Conservation (phyloP, 2,888 invertebrate genomes). For the Drosophila maculinotata region DNA sequence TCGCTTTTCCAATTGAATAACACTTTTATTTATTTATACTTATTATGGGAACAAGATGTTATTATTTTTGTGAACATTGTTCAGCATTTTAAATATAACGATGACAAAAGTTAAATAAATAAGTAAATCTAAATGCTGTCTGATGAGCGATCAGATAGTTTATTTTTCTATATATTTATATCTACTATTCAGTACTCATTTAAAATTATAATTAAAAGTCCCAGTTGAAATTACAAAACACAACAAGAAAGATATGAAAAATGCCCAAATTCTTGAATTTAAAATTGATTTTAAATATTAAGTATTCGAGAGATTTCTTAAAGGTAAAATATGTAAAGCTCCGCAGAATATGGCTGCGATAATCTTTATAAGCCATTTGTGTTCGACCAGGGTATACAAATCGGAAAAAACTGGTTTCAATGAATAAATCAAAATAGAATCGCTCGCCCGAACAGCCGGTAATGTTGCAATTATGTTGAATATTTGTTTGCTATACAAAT, state of each 20-base stretch:
- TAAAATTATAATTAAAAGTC: no score
- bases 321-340: no score
- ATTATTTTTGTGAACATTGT: neutral
- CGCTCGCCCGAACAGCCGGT: slow-evolving; percentile 30
- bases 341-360: neutral
- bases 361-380: neutral
- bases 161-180: no score
- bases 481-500: slow-evolving; percentile 40
- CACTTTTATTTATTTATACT: slow-evolving; percentile 14
- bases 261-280: no score
- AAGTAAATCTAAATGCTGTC: no score
- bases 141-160: no score
- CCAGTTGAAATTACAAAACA: no score
- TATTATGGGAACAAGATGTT: slow-evolving; percentile 7
- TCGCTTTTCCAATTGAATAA: slow-evolving; percentile 25
- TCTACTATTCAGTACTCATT: no score
- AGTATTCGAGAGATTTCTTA: neutral
- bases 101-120: neutral
- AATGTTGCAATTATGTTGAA: slow-evolving; percentile 43
- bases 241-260: no score
- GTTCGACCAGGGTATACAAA: slow-evolving; percentile 1
- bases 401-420: neutral
- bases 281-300: no score
- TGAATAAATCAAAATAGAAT: slow-evolving; percentile 25
- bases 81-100: no score